Conservation (phyloP, 1,140 invertebrate genomes). For the Gonatopus flavifemur region DNA sequence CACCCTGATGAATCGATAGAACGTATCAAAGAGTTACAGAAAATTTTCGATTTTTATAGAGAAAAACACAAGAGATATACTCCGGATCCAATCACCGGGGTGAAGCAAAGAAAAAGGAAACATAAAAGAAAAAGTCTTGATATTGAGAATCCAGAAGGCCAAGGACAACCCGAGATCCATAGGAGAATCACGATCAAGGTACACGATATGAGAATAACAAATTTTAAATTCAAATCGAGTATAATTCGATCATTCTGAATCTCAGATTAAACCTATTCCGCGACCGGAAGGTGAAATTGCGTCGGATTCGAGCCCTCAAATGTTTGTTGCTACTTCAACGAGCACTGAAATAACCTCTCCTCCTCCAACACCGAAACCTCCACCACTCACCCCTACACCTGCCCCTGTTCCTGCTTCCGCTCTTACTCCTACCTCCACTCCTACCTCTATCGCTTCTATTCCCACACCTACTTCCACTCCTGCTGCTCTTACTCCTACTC, state of each 20-base stretch:
- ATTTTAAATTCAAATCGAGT: constrained; percentile 6
- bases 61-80: constrained; percentile 57
- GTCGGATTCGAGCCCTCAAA: constrained; percentile 64
- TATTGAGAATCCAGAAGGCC: constrained; percentile 63
- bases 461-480: constrained; percentile 2
- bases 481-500: not conserved
- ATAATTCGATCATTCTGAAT: no score
- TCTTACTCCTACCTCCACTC: constrained; percentile 12
- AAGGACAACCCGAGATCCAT: constrained; percentile 58
- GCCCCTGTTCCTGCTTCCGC: constrained; percentile 19
- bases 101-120: constrained; percentile 54
- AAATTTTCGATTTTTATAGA: constrained; percentile 25
- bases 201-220: constrained; percentile 22
- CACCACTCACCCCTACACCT: constrained; percentile 46
- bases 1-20: no score
- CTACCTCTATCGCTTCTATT: constrained; percentile 15
- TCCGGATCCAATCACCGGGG: constrained; percentile 54
- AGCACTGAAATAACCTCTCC: constrained; percentile 68
- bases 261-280: constrained; percentile 78
- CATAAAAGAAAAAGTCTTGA: constrained; percentile 71
- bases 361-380: constrained; percentile 42
- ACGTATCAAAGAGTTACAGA: no score
- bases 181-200: constrained; percentile 79
- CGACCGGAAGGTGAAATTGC: constrained; percentile 70
- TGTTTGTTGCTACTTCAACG: constrained; percentile 72